phyloP scores from a whole-genome alignment of 2,888 invertebrate species.

The Trichogramma evanescens region DNA sequence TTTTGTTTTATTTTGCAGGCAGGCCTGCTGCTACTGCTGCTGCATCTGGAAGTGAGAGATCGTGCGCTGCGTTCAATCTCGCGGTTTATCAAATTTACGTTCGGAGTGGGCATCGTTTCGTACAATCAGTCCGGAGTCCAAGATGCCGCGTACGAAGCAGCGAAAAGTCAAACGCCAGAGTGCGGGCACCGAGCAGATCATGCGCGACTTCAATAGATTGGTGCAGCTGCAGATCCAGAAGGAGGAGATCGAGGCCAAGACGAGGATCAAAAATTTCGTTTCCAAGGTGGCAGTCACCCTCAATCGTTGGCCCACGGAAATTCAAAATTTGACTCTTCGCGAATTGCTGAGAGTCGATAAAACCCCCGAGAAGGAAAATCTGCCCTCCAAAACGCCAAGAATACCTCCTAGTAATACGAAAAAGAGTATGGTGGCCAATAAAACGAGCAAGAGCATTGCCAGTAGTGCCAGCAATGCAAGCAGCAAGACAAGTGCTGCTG shows the following conservation, averaged over 20 bases:
- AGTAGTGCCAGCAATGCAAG: background rate
- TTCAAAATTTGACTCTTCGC: slow-evolving; percentile 30
- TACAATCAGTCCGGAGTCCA: background rate
- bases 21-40: too few relatives aligned
- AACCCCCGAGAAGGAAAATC: slow-evolving; percentile 24
- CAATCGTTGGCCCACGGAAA: slow-evolving; percentile 28
- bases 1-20: too few relatives aligned
- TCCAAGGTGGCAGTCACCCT: slow-evolving; percentile 25
- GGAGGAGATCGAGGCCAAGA: slow-evolving; percentile 28
- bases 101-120: background rate
- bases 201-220: slow-evolving; percentile 33
- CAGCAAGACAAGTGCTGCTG: slow-evolving; percentile 20
- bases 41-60: too few relatives aligned
- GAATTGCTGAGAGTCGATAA: slow-evolving; percentile 23
- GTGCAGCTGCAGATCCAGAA: slow-evolving; percentile 26
- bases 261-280: slow-evolving; percentile 25
- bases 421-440: slow-evolving; percentile 13
- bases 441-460: background rate
- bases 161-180: slow-evolving; percentile 24
- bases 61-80: too few relatives aligned
- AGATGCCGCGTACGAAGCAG: slow-evolving; percentile 40
- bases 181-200: slow-evolving; percentile 25
- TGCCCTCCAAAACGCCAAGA: slow-evolving; percentile 17
- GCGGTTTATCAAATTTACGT: background rate
- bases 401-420: slow-evolving; percentile 5